Evolutionary conservation across 2,797 vertebrate genomes (phyloP), one percentile per base, ranked within the genome.

Genomic region (Taenioides sp.): DNA sequence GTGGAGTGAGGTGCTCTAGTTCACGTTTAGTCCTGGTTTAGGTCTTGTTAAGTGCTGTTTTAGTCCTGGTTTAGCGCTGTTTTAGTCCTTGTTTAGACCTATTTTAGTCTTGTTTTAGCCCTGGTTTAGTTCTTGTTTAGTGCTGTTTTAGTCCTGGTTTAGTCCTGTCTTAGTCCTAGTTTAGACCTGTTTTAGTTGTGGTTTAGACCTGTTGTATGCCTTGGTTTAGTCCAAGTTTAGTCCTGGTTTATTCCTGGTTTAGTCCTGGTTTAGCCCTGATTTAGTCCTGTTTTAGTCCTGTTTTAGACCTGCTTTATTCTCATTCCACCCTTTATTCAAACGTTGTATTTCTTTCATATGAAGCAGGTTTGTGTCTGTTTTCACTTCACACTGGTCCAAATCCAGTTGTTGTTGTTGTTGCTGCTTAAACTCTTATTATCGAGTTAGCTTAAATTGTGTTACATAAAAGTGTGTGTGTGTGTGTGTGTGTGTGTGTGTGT

Each of bases 341-440:
- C 5, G 5, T 34, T 37, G 34, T 37, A 1, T 37, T 37, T 37
- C 7, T 9, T 11, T 22, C 7, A 2, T 55, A 23, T 22, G n/a
- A 11, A 22, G n/a, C 17, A 20, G 49, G 49, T 50, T 37, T 37
- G 34, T 37, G 34, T 37, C 2, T 37, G 34, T 37, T 37, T 37
- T 37, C 9, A 10, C 34, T 37, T 34, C 34, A 34, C 34, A 34
- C 34, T 7, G 1, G 1, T 37, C 34, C 31, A 22, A 43, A 43
- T 40, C 31, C 61, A 43, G 34, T 22, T 63, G 59, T 61, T 59
- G 59, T 18, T 34, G 59, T 20, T 61, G 59, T 61, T 61, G 34
- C 22, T 63, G 31, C 34, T 37, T 10, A 37, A 37, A 37, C 34
- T 2, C 34, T 37, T 37, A 37, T 37, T 37, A 31, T 27, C 25